Percentiles rank a stretch among this genome's conserved stretches.
These are phyloP conservation scores for Eciton burchellii DNA, from an alignment of 1,140 invertebrate species.

Conservation along the genomic window DNA sequence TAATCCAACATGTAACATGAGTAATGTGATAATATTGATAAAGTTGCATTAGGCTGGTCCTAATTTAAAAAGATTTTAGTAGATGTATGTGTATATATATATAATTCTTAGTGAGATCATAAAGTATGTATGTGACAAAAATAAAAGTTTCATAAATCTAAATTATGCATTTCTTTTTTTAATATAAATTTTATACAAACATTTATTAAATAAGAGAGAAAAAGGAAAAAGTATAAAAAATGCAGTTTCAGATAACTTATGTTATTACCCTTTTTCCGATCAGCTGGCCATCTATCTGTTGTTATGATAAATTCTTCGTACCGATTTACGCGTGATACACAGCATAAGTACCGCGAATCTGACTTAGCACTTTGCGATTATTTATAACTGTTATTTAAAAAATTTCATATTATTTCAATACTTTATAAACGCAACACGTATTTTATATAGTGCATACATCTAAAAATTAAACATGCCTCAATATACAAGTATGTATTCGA, in stretches of 20 bases:
- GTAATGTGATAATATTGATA: constrained; percentile 67
- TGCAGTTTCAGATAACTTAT: background rate
- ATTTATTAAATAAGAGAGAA: background rate
- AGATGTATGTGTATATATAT: constrained; percentile 8
- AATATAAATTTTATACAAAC: background rate
- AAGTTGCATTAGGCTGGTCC: constrained; percentile 77
- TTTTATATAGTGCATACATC: constrained; percentile 13
- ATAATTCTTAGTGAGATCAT: constrained; percentile 43
- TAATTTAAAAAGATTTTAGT: constrained; percentile 75
- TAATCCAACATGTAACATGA: constrained; percentile 18
- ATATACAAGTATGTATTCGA: constrained; percentile 57
- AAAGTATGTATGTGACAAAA: constrained; percentile 53
- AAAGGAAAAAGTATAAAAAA: background rate
- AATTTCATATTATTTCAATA: constrained; percentile 14
- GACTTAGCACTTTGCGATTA: constrained; percentile 76
- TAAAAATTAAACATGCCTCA: constrained; percentile 62
- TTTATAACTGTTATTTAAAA: constrained; percentile 46
- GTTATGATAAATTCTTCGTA: constrained; percentile 7
- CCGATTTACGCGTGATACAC: constrained; percentile 7
- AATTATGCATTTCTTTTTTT: background rate
- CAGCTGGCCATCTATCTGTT: constrained; percentile 19
- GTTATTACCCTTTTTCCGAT: constrained; percentile 3
- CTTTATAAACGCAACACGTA: background rate
- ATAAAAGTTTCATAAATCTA: constrained; percentile 61
- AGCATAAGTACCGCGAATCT: constrained; percentile 56